phyloP scores from a whole-genome alignment of 2,797 vertebrate genomes.

The Lates japonicus region DNA sequence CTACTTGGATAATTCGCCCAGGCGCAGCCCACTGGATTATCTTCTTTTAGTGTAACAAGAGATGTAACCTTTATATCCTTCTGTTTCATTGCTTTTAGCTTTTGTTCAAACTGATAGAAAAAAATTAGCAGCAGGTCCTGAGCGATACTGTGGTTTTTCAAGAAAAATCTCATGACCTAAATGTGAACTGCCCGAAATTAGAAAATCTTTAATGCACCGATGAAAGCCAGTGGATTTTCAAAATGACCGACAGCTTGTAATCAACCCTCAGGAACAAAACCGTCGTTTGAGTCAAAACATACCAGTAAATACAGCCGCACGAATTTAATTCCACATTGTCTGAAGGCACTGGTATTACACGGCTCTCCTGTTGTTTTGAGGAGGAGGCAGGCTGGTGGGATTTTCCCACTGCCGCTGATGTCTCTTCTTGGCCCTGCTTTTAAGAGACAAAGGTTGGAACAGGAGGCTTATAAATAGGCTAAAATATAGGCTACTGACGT shows the following conservation, averaged over 20 bases:
- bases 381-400: constrained; percentile 93
- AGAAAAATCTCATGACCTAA: neutral
- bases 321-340: neutral
- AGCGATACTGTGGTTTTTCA: neutral
- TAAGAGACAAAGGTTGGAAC: constrained; percentile 93
- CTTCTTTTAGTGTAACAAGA: neutral
- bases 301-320: neutral
- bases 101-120: too few relatives aligned
- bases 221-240: too few relatives aligned
- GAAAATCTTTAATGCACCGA: too few relatives aligned
- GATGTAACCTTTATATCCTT: too few relatives aligned
- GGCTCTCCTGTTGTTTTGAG: constrained; percentile 80
- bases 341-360: constrained; percentile 75
- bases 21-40: neutral
- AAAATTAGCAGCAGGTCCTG: neutral
- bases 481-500: constrained; percentile 69
- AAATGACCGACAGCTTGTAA: neutral
- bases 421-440: constrained; percentile 89
- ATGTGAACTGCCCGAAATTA: neutral
- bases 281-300: neutral
- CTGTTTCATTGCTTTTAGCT: too few relatives aligned
- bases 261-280: neutral
- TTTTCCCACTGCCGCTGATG: constrained; percentile 96
- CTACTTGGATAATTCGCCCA: neutral
- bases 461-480: constrained; percentile 87